Evolutionary conservation across 2,888 invertebrate genomes (phyloP).

Genomic region (Agrilus mali): DNA sequence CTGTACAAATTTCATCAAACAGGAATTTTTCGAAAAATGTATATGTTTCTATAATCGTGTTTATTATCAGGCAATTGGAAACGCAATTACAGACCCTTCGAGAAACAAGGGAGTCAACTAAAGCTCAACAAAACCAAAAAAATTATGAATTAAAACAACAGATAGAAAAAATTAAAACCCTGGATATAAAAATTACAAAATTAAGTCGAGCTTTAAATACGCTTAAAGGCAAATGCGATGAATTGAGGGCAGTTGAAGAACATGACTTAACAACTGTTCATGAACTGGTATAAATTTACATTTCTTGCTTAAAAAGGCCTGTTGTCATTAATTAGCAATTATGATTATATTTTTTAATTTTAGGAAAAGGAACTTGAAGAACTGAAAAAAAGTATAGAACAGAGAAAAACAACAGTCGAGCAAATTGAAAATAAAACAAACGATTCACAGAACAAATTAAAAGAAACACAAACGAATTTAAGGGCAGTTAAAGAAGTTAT

Average conservation of each 20-base stretch:
- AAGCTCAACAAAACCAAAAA: constrained; percentile 21
- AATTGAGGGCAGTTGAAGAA: constrained; percentile 25
- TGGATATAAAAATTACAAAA: constrained; percentile 24
- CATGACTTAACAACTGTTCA: constrained; percentile 27
- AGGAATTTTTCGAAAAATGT: neutral
- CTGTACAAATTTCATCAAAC: too few species aligned
- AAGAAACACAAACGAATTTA: constrained; percentile 30
- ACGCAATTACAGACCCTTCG: constrained; percentile 28
- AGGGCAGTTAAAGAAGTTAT: constrained; percentile 22
- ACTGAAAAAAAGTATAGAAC: constrained; percentile 30
- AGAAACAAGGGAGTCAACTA: constrained; percentile 16
- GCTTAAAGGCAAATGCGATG: constrained; percentile 21
- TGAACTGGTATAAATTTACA: constrained; percentile 21
- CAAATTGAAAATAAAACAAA: constrained; percentile 23
- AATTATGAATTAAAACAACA: constrained; percentile 19
- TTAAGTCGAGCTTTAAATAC: constrained; percentile 17
- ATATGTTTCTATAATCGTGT: neutral
- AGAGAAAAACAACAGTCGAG: constrained; percentile 28
- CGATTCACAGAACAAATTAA: constrained; percentile 22
- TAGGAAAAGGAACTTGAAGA: constrained; percentile 28
- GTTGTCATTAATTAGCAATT: too few species aligned
- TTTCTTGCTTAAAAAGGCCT: too few species aligned
- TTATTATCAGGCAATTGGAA: constrained; percentile 21
- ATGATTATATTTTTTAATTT: constrained; percentile 7
- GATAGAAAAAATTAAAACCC: constrained; percentile 15